These are phyloP conservation scores for Drosophila greeni DNA, from an alignment of 2,888 invertebrate genomes.

Conservation along the genomic window DNA sequence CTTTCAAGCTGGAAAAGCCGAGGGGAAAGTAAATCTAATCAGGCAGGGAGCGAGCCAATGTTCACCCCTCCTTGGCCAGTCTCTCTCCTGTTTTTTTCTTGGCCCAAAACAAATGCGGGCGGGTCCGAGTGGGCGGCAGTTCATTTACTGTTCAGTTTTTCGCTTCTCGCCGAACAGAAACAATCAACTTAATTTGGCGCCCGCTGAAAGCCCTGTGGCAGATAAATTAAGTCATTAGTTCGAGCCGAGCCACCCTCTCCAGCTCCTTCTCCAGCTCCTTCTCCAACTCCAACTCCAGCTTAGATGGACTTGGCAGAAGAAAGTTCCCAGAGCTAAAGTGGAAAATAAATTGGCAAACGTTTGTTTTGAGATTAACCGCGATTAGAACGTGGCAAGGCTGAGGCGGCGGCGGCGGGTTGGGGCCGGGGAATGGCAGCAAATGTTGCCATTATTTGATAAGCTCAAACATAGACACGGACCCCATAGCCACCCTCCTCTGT, in stretches of 20 bases:
- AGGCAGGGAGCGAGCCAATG: constrained; percentile 38
- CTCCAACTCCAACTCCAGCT: background rate
- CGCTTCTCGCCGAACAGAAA: constrained; percentile 35
- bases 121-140: constrained; percentile 24
- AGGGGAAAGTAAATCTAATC: constrained; percentile 57
- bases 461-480: constrained; percentile 65
- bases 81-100: background rate
- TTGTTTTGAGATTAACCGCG: constrained; percentile 78
- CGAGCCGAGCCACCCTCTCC: constrained; percentile 50
- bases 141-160: constrained; percentile 35
- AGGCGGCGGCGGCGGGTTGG: background rate
- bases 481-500: constrained; percentile 19
- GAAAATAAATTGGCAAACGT: constrained; percentile 78
- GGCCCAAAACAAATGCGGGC: constrained; percentile 34
- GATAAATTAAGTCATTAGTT: constrained; percentile 80
- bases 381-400: constrained; percentile 60
- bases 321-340: constrained; percentile 65
- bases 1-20: constrained; percentile 11
- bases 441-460: constrained; percentile 76
- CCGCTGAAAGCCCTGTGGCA: constrained; percentile 77
- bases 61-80: constrained; percentile 6
- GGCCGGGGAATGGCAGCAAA: constrained; percentile 69
- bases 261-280: background rate
- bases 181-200: constrained; percentile 76
- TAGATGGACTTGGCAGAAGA: constrained; percentile 36